These are phyloP conservation scores for Drosophila nr. fundita DNA, from an alignment of 2,888 invertebrate species.

Conservation along the genomic window DNA sequence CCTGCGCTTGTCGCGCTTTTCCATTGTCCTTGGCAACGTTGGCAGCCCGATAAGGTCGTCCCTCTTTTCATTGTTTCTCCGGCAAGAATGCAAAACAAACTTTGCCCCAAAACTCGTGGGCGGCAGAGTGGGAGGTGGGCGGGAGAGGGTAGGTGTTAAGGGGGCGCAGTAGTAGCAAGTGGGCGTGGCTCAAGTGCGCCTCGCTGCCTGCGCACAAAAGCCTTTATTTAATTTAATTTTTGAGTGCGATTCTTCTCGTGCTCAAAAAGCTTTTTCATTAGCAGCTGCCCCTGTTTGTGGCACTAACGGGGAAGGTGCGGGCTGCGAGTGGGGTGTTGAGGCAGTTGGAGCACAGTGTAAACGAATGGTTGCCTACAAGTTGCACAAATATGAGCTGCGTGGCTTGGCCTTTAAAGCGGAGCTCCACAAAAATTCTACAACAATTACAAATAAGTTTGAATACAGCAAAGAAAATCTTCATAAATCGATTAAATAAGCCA, in stretches of 20 bases:
- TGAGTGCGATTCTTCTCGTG: conserved; percentile 45
- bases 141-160: not conserved
- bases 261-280: conserved; percentile 66
- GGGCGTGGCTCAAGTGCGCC: conserved; percentile 57
- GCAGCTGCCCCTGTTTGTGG: conserved; percentile 27
- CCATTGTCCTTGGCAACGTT: conserved; percentile 61
- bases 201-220: conserved; percentile 67
- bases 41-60: conserved; percentile 54
- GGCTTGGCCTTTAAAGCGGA: not conserved
- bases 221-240: conserved; percentile 83
- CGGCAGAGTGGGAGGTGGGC: conserved; percentile 10
- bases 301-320: not conserved
- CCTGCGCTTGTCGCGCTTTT: conserved; percentile 35
- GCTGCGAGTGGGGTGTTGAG: not conserved
- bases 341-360: conserved; percentile 1
- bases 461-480: not conserved
- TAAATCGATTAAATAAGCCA: not conserved
- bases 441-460: not conserved
- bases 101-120: conserved; percentile 47
- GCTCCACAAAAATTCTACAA: not conserved
- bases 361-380: conserved; percentile 7
- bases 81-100: conserved; percentile 59
- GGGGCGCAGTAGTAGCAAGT: conserved; percentile 3
- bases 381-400: not conserved
- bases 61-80: conserved; percentile 47